Evolutionary conservation across 2,888 invertebrate species (phyloP).

Genomic region (Mechanitis mazaeus): DNA sequence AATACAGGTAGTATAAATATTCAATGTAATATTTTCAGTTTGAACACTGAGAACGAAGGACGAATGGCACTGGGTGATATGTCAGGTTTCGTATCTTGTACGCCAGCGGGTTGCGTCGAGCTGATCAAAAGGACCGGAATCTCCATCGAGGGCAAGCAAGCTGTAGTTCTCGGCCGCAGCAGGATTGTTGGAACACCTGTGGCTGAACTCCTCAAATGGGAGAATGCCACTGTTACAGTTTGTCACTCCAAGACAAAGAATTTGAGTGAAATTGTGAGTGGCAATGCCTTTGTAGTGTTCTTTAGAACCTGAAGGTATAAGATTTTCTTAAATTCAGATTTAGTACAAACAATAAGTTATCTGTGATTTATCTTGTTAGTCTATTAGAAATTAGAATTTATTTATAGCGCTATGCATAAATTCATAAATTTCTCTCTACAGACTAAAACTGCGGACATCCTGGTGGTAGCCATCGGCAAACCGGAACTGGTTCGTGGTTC

Average conservation of each 20-base stretch:
- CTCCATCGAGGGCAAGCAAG: constrained; percentile 86
- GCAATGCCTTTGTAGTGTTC: neutral
- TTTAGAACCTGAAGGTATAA: neutral
- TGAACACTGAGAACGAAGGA: constrained; percentile 96
- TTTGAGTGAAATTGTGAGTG: constrained; percentile 81
- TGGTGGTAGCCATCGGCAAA: constrained; percentile 97
- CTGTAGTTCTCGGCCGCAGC: constrained; percentile 96
- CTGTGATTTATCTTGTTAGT: too few relatives aligned
- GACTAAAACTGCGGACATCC: constrained; percentile 90
- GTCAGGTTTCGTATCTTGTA: constrained; percentile 95
- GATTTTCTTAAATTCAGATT: neutral
- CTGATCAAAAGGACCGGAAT: constrained; percentile 89
- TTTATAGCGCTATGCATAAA: too few relatives aligned
- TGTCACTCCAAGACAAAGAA: constrained; percentile 97
- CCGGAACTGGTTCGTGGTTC: constrained; percentile 93
- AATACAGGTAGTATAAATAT: too few relatives aligned
- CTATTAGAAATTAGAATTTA: too few relatives aligned
- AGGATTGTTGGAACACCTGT: constrained; percentile 98
- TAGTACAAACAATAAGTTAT: neutral
- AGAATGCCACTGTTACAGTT: constrained; percentile 96
- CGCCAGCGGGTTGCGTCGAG: constrained; percentile 96
- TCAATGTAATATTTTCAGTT: constrained; percentile 57
- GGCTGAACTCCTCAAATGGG: constrained; percentile 95
- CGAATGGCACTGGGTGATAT: constrained; percentile 93
- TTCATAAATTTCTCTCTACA: constrained; percentile 36